Conservation (phyloP, 2,797 vertebrate species). For the Chloroceryle amazona region DNA sequence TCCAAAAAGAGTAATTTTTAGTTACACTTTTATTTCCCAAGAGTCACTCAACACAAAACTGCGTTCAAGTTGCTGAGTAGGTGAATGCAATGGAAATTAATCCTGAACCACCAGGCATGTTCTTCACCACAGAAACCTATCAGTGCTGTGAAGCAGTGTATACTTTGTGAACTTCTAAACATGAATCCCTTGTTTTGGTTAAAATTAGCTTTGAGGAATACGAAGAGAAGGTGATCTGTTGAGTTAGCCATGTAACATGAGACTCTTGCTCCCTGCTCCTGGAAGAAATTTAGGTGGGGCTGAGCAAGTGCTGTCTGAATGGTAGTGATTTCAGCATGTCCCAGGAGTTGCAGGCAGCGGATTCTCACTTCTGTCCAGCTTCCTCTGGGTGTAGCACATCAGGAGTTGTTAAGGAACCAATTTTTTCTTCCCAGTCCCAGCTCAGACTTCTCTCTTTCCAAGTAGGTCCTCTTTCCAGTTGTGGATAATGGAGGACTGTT, state of each 20-base stretch:
- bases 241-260: background rate
- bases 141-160: background rate
- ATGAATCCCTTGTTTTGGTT: background rate
- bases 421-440: background rate
- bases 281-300: background rate
- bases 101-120: background rate
- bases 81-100: background rate
- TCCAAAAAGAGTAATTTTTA: background rate
- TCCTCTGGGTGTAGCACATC: background rate
- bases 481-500: background rate
- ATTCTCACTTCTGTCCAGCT: background rate
- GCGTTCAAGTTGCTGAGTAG: background rate
- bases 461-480: background rate
- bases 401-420: background rate
- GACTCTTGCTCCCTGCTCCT: background rate
- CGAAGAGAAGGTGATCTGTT: background rate
- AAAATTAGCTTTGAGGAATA: background rate
- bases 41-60: background rate
- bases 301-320: background rate
- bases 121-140: background rate
- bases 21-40: background rate
- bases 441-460: background rate
- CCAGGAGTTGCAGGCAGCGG: accelerated
- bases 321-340: background rate
- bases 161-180: background rate